phyloP scores from a whole-genome alignment of 2,113 vertebrate genomes.

The Brachypteracias leptosomus region DNA sequence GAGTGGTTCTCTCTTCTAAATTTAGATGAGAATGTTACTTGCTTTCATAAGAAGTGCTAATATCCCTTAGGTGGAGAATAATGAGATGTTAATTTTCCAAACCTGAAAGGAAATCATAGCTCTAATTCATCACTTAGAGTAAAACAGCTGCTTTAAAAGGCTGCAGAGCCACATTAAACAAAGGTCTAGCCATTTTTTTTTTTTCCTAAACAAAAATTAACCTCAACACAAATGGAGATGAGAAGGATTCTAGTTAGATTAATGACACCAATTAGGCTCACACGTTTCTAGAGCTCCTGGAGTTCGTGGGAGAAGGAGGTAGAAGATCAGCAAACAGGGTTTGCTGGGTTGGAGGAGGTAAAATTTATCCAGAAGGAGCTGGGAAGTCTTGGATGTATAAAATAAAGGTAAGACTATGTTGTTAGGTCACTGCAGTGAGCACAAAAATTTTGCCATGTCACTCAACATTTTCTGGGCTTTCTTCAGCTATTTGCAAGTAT shows the following conservation, averaged over 20 bases:
- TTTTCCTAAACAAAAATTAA: conserved; percentile 19
- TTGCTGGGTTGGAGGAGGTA: neutral
- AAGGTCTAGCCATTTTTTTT: neutral
- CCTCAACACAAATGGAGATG: neutral
- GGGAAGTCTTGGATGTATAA: no score
- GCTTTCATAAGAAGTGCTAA: neutral
- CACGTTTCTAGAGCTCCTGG: neutral
- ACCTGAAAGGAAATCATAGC: conserved; percentile 11
- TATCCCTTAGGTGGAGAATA: conserved; percentile 11
- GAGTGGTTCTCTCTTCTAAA: neutral
- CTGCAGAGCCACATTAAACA: neutral
- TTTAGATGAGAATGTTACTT: neutral
- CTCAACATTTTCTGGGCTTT: neutral
- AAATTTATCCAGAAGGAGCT: neutral
- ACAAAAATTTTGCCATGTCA: neutral
- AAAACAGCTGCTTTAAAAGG: neutral
- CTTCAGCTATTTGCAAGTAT: fast-evolving
- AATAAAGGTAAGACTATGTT: fast-evolving
- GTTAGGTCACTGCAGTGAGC: neutral
- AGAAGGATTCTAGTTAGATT: neutral
- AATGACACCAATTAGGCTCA: neutral
- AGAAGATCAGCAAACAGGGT: neutral
- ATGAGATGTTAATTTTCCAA: conserved; percentile 41
- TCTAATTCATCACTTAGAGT: neutral
- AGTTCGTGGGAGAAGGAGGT: neutral